Conservation (phyloP, 2,797 vertebrate genomes). For the Labroides dimidiatus region DNA sequence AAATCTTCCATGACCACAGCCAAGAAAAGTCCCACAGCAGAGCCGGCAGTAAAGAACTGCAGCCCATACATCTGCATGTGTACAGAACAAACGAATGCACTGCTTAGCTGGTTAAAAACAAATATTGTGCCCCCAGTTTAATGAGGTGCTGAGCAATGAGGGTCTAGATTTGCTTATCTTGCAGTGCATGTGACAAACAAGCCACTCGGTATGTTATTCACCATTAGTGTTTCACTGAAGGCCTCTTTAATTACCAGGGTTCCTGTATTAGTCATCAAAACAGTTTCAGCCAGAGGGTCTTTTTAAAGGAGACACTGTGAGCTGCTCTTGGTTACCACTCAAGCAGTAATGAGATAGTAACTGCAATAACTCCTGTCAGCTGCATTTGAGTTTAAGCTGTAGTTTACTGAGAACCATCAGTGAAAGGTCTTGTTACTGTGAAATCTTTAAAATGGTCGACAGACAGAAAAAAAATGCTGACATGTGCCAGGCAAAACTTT, state of each 20-base stretch:
- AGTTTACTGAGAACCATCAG: not conserved
- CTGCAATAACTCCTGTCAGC: constrained; percentile 49
- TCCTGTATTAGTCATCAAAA: constrained; percentile 41
- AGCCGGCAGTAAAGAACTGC: constrained; percentile 21
- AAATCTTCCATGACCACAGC: constrained; percentile 53
- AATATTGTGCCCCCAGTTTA: constrained; percentile 30
- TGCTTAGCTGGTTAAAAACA: constrained; percentile 23
- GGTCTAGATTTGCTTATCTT: constrained; percentile 27
- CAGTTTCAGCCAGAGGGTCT: constrained; percentile 27
- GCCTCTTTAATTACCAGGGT: constrained; percentile 50
- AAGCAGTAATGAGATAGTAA: constrained; percentile 34
- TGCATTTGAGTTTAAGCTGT: constrained; percentile 11
- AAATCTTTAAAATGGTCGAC: constrained; percentile 1
- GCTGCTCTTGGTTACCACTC: constrained; percentile 10
- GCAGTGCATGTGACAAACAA: constrained; percentile 21
- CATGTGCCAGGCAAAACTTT: not conserved
- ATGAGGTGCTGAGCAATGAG: constrained; percentile 11
- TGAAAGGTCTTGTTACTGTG: constrained; percentile 7
- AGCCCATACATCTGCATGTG: constrained; percentile 27
- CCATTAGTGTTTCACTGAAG: not conserved
- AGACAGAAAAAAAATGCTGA: constrained; percentile 2
- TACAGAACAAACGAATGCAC: constrained; percentile 33
- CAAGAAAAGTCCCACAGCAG: constrained; percentile 51
- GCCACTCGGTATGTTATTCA: constrained; percentile 9
- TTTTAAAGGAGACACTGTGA: constrained; percentile 38